Percentiles rank a stretch among this genome's conserved stretches.
Conservation (phyloP, 2,797 vertebrate species). For the Hipposideros larvatus region DNA sequence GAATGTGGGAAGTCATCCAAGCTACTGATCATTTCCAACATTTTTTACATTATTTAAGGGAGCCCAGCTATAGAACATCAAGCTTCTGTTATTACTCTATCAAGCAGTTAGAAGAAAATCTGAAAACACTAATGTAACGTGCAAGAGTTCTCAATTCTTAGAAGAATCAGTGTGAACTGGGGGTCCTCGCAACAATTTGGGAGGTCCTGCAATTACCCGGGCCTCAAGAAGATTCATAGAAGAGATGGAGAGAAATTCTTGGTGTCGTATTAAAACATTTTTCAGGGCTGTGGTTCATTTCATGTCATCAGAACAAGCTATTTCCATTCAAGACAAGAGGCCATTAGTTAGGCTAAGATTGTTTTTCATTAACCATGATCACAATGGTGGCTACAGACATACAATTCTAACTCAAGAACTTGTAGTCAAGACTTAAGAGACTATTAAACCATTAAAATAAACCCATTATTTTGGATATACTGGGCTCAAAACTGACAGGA, state of each 20-base stretch:
- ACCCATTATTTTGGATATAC: background rate
- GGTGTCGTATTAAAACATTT: conserved; percentile 4
- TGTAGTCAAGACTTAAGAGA: background rate
- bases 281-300: background rate
- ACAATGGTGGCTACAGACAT: background rate
- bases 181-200: conserved; percentile 16
- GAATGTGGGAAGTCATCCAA: conserved; percentile 68
- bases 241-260: conserved; percentile 53
- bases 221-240: background rate
- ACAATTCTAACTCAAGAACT: background rate
- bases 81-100: conserved; percentile 76
- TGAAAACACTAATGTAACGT: conserved; percentile 78
- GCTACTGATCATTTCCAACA: conserved; percentile 65
- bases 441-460: conserved; percentile 38
- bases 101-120: conserved; percentile 80
- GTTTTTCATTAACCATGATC: background rate
- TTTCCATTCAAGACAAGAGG: conserved; percentile 22
- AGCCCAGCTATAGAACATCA: conserved; percentile 68
- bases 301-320: conserved; percentile 9
- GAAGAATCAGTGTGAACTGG: conserved; percentile 47
- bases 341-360: background rate
- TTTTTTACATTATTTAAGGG: conserved; percentile 77
- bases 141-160: conserved; percentile 48
- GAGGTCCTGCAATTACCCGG: conserved; percentile 61
- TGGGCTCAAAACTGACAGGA: background rate